Percentiles rank a stretch among this genome's conserved stretches.
Conservation (phyloP, 1,140 invertebrate species). For the Hirudo medicinalis region DNA sequence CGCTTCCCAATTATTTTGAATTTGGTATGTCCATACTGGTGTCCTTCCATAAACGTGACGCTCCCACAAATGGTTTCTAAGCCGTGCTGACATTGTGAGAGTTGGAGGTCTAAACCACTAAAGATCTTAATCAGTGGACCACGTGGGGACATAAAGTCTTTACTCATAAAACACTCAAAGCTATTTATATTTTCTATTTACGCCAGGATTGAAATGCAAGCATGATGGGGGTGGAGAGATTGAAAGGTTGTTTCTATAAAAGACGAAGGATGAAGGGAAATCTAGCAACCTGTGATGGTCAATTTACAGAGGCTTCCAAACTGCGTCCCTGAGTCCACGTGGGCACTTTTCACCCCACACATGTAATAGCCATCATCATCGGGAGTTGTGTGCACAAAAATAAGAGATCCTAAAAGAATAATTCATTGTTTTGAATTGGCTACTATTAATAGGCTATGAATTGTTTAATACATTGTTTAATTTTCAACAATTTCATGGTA, state of each 20-base stretch:
- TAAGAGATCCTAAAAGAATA: neutral
- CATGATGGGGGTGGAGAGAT: too few species aligned
- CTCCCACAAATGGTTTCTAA: too few species aligned
- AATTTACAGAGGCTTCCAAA: constrained; percentile 4
- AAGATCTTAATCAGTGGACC: too few species aligned
- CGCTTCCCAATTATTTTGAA: too few species aligned
- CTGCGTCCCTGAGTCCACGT: neutral
- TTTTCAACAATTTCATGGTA: neutral
- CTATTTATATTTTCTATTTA: too few species aligned
- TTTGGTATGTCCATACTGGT: too few species aligned
- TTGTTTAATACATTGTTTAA: neutral
- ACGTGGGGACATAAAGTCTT: neutral
- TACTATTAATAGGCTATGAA: neutral
- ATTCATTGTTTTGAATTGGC: neutral
- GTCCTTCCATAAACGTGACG: too few species aligned
- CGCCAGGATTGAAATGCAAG: too few species aligned
- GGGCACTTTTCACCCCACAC: neutral
- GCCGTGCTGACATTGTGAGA: too few species aligned
- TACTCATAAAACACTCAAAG: neutral
- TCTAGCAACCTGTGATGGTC: neutral
- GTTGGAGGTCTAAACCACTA: too few species aligned
- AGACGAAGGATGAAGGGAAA: neutral
- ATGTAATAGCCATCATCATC: neutral
- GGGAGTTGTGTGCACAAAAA: neutral
- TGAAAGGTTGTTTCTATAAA: neutral